Evolutionary conservation across 2,113 vertebrate genomes (phyloP), one percentile per base, ranked within the genome.

Genomic region (Sapayoa aenigma): DNA sequence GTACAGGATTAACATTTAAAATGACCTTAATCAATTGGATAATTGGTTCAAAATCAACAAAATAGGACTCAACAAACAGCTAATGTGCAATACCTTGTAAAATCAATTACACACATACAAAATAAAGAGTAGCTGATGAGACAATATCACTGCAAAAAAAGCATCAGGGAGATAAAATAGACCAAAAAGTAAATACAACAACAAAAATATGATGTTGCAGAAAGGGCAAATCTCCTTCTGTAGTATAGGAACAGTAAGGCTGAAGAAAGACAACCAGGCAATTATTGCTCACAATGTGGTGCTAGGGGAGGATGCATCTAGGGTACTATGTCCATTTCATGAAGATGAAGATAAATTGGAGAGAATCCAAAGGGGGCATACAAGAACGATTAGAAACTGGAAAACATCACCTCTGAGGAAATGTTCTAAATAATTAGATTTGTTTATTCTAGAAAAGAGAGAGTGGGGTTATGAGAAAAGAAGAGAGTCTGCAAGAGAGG

Each of bases 401-500:
- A 89, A 96, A 96, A 75, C 49, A 84, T 71, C 35, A 41, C 31
- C 94, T 93, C 87, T 73, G 53, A 93, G 92, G 87, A 95, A 87
- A 84, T 89, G 49, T 59, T 93, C 74, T 85, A 90, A 91, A 89
- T 94, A 96, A 95, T 94, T 94, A 91, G 84, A 89, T 91, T 95
- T 95, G 44, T 58, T 91, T 93, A 79, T 90, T 91, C 82, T 73
- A 49, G 71, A 85, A 75, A 47, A 75, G n/a, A 49, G 49, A 75
- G 33, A 88, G 58, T 25, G 20, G 1, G 17, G 10, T 55, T 71
- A 81, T 53, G 33, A 65, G 62, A 76, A 85, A 85, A 31, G 55
- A 21, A 69, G 9, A 12, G 73, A 16, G 23, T 41, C 49, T 67
- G 11, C 22, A 73, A 47, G 39, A 93, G 11, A 72, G 17, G 4